Base-by-base conservation (phyloP, 2,113 vertebrate species). In the Brevimyrus niger region DNA sequence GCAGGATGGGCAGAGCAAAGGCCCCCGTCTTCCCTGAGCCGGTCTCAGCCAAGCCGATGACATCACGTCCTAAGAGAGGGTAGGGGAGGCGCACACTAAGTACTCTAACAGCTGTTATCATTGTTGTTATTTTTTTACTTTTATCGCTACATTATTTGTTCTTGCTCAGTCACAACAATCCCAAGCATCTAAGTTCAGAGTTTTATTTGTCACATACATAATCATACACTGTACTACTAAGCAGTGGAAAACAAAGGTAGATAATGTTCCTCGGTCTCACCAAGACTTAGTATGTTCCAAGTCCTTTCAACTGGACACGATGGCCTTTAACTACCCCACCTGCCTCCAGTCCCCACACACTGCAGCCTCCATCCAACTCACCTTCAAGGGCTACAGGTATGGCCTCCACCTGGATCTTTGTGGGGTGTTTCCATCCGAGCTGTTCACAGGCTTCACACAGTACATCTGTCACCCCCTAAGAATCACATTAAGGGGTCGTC, bases 11-110 rank as follows among this genome's bases (percentile, higher is more conserved):
- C 91, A 99, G 91, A 38, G 98, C 98, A 35, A 99, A 99, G 0
- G 98, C 98, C 0, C 96, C 98, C 0, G 98, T 99, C 95, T 99
- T 99, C 42, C 98, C 98, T 55, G 98, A 99, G 11, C 98, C 98
- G 0, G 98, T 99, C 95, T 99, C 98, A 48, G 98, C 98, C 92
- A 99, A 92, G 35, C 98, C 98, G 2, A 99, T 99, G 17, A 99
- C 95, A 50, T 99, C 98, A 65, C 93, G 96, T 15, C 98, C 98
- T 94, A 92, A 44, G 5, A 46, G 3, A 21, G 86, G 11, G 46
- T 9, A 65, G 5, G 23, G 4, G 47, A 19, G 3, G 3, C 2
- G 4, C n/a, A 27, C 31, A 76, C 35, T 47, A 1, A 48, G 35
- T 6, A 80, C 23, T 44, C 53, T 44, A 31, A 35, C 9, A 1